phyloP scores from a whole-genome alignment of 2,113 vertebrate species.

The Reinhardtius hippoglossoides region DNA sequence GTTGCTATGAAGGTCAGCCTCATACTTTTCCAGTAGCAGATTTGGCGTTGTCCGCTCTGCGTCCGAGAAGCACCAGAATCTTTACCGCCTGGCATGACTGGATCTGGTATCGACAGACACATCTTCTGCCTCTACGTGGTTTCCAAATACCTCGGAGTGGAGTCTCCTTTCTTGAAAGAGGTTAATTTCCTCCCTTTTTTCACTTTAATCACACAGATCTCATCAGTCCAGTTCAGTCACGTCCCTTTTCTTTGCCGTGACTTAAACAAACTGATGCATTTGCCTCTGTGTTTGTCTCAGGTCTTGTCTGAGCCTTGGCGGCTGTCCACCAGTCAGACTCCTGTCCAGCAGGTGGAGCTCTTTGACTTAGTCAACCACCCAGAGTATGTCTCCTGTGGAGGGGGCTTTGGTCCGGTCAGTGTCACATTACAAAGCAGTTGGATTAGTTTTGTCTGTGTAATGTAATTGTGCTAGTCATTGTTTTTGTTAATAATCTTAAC shows the following conservation, averaged over 20 bases:
- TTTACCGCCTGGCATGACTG: constrained; percentile 88
- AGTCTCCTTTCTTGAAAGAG: constrained; percentile 87
- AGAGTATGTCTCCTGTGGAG: constrained; percentile 89
- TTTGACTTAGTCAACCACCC: constrained; percentile 89
- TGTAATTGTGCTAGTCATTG: background rate
- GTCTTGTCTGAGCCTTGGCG: constrained; percentile 89
- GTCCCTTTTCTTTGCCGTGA: background rate
- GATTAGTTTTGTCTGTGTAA: background rate
- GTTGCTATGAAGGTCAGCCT: no score
- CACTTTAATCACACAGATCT: background rate
- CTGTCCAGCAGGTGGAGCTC: constrained; percentile 87
- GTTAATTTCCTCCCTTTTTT: constrained; percentile 49
- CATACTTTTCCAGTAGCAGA: constrained; percentile 77
- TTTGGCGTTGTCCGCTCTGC: constrained; percentile 81
- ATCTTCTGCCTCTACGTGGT: constrained; percentile 90
- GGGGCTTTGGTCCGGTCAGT: constrained; percentile 91
- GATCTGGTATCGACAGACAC: constrained; percentile 88
- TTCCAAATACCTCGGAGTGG: constrained; percentile 85
- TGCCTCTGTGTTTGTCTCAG: constrained; percentile 67
- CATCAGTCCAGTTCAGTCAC: background rate
- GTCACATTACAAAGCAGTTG: background rate
- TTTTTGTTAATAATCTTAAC: no score
- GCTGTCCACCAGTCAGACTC: constrained; percentile 91
- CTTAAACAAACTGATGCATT: background rate
- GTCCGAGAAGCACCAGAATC: constrained; percentile 86